These are phyloP conservation scores for Agrochola macilenta DNA, from an alignment of 2,888 invertebrate genomes.

Conservation along the genomic window DNA sequence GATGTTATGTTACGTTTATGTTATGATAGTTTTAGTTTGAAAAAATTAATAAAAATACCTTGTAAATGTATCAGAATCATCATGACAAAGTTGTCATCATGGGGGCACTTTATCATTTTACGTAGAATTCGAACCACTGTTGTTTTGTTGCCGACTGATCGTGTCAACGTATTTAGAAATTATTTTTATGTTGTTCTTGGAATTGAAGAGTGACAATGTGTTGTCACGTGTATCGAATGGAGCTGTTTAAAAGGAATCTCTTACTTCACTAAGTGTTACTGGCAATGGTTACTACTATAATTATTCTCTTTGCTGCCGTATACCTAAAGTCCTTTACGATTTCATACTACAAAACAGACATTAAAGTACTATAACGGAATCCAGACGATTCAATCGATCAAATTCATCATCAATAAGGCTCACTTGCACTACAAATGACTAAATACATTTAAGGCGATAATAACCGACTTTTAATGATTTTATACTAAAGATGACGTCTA, in stretches of 20 bases:
- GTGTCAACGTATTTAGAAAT: conserved; percentile 28
- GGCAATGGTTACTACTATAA: background rate
- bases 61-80: conserved; percentile 7
- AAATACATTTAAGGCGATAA: too few relatives aligned
- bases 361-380: background rate
- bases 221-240: background rate
- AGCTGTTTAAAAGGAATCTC: background rate
- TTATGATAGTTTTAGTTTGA: background rate
- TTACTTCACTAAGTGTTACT: too few relatives aligned
- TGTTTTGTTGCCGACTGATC: conserved; percentile 22
- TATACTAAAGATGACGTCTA: too few relatives aligned
- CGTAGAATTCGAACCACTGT: conserved; percentile 34
- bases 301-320: background rate
- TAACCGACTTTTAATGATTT: too few relatives aligned
- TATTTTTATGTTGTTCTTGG: conserved; percentile 12
- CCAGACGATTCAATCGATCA: background rate
- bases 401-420: background rate
- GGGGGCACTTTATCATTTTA: conserved; percentile 26
- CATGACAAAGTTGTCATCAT: conserved; percentile 8
- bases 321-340: background rate
- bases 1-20: too few relatives aligned
- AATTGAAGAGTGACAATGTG: conserved; percentile 11
- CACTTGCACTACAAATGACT: background rate
- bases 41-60: too few relatives aligned
- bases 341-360: background rate